phyloP scores from a whole-genome alignment of 2,888 invertebrate species.

The Drosophila monieri region DNA sequence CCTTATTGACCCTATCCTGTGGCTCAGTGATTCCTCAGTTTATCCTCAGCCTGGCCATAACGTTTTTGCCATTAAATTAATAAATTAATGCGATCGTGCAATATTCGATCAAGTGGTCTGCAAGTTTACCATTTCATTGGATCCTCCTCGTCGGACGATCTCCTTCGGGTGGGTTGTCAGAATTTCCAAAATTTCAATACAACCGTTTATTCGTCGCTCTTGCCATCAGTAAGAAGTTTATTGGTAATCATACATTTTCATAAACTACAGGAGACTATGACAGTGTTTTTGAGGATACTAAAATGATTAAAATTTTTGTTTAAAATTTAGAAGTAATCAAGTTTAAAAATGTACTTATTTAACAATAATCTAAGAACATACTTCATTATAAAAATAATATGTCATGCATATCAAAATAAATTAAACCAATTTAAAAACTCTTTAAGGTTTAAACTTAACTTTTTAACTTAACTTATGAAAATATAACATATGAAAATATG shows the following conservation, averaged over 20 bases:
- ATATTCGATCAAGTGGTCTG: constrained; percentile 45
- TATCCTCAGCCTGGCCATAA: constrained; percentile 60
- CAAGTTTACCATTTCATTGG: constrained; percentile 9
- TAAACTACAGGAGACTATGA: constrained; percentile 29
- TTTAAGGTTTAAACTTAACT: no score
- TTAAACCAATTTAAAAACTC: no score
- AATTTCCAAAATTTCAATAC: constrained; percentile 71
- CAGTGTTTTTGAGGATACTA: background rate
- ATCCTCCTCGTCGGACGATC: constrained; percentile 9
- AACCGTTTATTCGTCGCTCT: constrained; percentile 14
- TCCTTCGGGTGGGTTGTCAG: constrained; percentile 50
- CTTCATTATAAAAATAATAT: no score
- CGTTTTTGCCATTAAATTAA: constrained; percentile 83
- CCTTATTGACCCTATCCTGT: background rate
- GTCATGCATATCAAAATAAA: no score
- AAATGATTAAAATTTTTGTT: background rate
- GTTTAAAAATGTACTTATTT: no score
- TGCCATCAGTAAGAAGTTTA: constrained; percentile 50
- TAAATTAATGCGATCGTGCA: constrained; percentile 81
- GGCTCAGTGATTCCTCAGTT: constrained; percentile 6
- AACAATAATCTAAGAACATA: no score
- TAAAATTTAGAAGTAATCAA: no score
- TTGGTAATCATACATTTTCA: constrained; percentile 61
- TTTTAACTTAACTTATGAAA: no score
- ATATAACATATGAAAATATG: no score